phyloP scores from a whole-genome alignment of 2,113 vertebrate genomes.

The Eptesicus fuscus region DNA sequence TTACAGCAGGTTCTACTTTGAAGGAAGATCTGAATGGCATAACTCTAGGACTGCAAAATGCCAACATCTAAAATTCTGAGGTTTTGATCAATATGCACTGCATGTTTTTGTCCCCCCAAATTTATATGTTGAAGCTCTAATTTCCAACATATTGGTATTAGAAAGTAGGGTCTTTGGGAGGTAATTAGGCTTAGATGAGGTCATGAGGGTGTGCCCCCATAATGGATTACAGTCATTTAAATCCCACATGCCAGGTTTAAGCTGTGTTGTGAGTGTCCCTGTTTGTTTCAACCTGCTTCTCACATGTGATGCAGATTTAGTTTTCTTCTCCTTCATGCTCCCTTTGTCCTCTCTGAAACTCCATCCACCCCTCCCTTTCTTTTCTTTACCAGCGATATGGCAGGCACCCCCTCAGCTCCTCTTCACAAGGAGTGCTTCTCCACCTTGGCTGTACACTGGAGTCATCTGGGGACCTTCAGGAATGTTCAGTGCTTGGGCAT shows the following conservation, averaged over 20 bases:
- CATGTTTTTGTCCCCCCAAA: not conserved
- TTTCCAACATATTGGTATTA: not conserved
- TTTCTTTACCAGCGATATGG: not conserved
- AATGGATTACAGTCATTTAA: not conserved
- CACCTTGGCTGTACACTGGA: not conserved
- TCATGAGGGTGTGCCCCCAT: not conserved
- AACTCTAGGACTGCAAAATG: not conserved
- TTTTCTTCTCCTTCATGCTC: not conserved
- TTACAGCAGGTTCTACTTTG: not conserved
- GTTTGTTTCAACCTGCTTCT: not conserved
- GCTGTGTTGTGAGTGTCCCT: not conserved
- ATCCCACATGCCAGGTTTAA: not conserved
- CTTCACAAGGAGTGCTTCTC: not conserved
- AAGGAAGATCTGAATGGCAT: not conserved
- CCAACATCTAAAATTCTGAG: not conserved
- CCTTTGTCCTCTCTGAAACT: not conserved
- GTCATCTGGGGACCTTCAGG: not conserved
- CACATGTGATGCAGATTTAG: not conserved
- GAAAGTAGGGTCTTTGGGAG: not conserved
- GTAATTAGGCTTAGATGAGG: not conserved
- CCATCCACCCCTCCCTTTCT: not conserved
- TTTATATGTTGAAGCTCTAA: not conserved
- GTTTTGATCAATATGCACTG: not conserved
- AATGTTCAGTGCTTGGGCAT: not conserved
- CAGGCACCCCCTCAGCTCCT: not conserved